A percentile compares a stretch with the other conserved stretches of the same genome.
Evolutionary conservation across 2,888 invertebrate species (phyloP).

Genomic region (Drosophila merina): DNA sequence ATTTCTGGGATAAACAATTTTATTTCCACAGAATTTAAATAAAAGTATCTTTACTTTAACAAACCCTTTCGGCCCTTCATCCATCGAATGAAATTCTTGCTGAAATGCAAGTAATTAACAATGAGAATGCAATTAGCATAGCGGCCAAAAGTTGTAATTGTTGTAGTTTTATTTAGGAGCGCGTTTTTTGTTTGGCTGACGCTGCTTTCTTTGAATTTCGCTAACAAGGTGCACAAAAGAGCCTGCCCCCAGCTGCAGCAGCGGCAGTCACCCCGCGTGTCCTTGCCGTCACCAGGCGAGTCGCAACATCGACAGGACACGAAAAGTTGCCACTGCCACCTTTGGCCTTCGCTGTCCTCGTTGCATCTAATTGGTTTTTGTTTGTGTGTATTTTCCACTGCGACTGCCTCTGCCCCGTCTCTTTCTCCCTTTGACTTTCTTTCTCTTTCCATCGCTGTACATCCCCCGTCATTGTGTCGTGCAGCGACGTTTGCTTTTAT

Average conservation of each 20-base stretch:
- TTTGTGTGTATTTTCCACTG: slow-evolving; percentile 35
- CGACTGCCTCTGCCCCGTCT: neutral
- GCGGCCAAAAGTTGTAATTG: slow-evolving; percentile 57
- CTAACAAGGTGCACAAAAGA: slow-evolving; percentile 68
- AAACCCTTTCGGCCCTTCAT: neutral
- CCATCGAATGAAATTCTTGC: slow-evolving; percentile 39
- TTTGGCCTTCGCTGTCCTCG: slow-evolving; percentile 31
- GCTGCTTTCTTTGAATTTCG: slow-evolving; percentile 26
- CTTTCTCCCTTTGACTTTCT: slow-evolving; percentile 8
- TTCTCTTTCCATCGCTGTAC: slow-evolving; percentile 15
- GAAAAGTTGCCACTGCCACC: slow-evolving; percentile 52
- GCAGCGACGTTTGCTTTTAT: slow-evolving; percentile 74
- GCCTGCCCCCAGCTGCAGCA: neutral
- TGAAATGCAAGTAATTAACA: slow-evolving; percentile 79
- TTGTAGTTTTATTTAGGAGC: slow-evolving; percentile 34
- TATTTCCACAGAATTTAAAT: neutral
- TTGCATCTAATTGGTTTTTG: slow-evolving; percentile 69
- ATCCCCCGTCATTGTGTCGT: slow-evolving; percentile 67
- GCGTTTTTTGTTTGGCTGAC: slow-evolving; percentile 12
- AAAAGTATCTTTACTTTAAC: neutral
- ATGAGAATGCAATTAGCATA: slow-evolving; percentile 77
- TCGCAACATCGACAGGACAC: slow-evolving; percentile 73
- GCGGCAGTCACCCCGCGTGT: slow-evolving; percentile 5
- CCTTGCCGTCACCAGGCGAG: slow-evolving; percentile 51
- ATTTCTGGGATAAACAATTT: neutral